Evolutionary conservation across 2,113 vertebrate species (phyloP), one percentile per base, ranked within the genome.

Genomic region (Sclerurus mexicanus): DNA sequence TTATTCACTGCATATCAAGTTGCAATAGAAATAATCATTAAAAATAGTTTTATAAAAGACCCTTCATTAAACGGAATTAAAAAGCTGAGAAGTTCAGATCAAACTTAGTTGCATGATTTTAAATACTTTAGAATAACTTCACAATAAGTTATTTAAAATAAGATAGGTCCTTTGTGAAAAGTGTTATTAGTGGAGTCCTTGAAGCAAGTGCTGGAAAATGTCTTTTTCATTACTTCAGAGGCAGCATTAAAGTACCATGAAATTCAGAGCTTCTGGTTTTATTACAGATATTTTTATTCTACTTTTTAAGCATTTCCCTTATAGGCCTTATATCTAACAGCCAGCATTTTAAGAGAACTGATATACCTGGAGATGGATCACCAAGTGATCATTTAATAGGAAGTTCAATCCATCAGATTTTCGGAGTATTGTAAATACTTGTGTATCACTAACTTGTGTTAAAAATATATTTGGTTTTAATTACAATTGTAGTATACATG

Each of bases 201-300:
- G 97, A 97, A 98, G 96, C 97, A 98, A 97, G 81, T 83, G 87
- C 62, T 97, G 44, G 97, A 96, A 98, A 98, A 97, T 96, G 93
- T 62, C 47, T 97, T 98, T 98, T 98, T 96, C 96, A 77, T 97
- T 97, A 97, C 91, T 98, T 97, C 69, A 84, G 94, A 97, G 78
- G 67, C 79, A 96, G 40, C 85, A 94, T 97, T 98, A 97, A 98
- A 98, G 56, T 85, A 84, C 85, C 89, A 87, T 97, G 97, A 98
- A 98, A 97, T 97, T 97, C 96, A 97, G 83, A 96, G 93, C 87
- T 97, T 85, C 91, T 87, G 74, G 87, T 97, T 98, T 98, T 98
- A 97, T 97, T 94, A 53, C 73, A 87, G 95, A 68, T 50, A 27
- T 75, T 98, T 98, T 97, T 96, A 97, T 96, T 77, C 82, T 75